Percentiles rank a stretch among this genome's conserved stretches.
These are phyloP conservation scores for Hydriomena furcata DNA, from an alignment of 2,888 invertebrate species.

Conservation along the genomic window DNA sequence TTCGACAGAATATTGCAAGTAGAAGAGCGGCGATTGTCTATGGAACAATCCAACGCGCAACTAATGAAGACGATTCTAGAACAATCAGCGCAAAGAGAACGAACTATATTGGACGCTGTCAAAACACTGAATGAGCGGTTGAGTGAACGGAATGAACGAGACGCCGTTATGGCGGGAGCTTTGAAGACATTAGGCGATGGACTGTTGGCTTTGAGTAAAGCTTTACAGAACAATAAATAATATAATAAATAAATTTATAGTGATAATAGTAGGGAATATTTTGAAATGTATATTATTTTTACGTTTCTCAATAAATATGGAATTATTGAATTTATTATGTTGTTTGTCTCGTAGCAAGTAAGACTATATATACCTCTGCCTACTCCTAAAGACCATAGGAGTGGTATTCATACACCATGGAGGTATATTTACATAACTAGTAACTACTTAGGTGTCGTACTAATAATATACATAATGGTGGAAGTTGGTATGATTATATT, in stretches of 20 bases:
- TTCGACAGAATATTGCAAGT: conserved; percentile 7
- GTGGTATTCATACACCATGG: no score
- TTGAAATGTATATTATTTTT: no score
- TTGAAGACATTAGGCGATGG: conserved; percentile 35
- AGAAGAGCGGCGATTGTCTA: conserved; percentile 1
- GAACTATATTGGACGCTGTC: conserved; percentile 3
- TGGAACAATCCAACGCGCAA: conserved; percentile 7
- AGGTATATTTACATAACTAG: no score
- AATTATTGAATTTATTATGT: not conserved
- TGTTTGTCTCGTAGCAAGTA: no score
- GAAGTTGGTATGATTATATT: no score
- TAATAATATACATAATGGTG: no score
- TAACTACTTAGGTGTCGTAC: no score
- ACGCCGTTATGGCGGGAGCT: conserved; percentile 13
- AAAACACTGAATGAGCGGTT: not conserved
- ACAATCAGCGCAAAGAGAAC: conserved; percentile 7
- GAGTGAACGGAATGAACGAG: conserved; percentile 11
- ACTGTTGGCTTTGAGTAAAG: conserved; percentile 22
- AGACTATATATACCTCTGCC: no score
- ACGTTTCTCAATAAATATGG: no score
- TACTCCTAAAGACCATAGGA: no score
- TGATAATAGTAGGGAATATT: no score
- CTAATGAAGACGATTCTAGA: conserved; percentile 7
- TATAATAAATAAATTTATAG: no score
- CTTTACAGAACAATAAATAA: conserved; percentile 5